phyloP scores from a whole-genome alignment of 1,140 invertebrate genomes.

The Eurosta solidaginis region DNA sequence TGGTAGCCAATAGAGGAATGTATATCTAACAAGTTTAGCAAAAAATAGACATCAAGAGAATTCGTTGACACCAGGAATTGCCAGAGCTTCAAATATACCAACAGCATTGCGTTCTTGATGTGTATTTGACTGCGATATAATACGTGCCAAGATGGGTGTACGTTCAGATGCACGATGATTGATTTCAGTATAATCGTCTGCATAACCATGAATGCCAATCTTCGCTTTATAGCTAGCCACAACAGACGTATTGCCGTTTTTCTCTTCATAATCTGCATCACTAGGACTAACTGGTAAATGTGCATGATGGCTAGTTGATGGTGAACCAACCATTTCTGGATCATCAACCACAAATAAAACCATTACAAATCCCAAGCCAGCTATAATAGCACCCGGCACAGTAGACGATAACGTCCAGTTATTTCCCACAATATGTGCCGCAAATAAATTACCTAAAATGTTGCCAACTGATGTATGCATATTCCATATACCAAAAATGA shows the following conservation, averaged over 20 bases:
- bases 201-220: constrained; percentile 59
- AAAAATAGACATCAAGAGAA: constrained; percentile 94
- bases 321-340: constrained; percentile 74
- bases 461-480: constrained; percentile 95
- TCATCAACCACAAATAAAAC: constrained; percentile 85
- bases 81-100: constrained; percentile 75
- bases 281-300: constrained; percentile 47
- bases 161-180: too few relatives aligned
- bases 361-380: constrained; percentile 74
- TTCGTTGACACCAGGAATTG: constrained; percentile 89
- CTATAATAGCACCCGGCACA: constrained; percentile 85
- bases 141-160: constrained; percentile 60
- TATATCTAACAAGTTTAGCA: constrained; percentile 95
- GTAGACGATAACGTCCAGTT: constrained; percentile 93
- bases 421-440: constrained; percentile 79
- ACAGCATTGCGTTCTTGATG: constrained; percentile 64
- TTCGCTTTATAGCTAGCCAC: constrained; percentile 38
- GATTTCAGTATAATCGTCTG: too few relatives aligned
- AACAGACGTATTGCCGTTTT: constrained; percentile 40
- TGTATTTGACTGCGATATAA: not conserved
- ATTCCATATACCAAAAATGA: constrained; percentile 96
- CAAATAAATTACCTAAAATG: constrained; percentile 84
- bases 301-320: too few relatives aligned
- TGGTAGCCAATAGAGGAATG: constrained; percentile 96
- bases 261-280: constrained; percentile 42